Evolutionary conservation across 2,888 invertebrate species (phyloP).

Genomic region (Meloe dianella): DNA sequence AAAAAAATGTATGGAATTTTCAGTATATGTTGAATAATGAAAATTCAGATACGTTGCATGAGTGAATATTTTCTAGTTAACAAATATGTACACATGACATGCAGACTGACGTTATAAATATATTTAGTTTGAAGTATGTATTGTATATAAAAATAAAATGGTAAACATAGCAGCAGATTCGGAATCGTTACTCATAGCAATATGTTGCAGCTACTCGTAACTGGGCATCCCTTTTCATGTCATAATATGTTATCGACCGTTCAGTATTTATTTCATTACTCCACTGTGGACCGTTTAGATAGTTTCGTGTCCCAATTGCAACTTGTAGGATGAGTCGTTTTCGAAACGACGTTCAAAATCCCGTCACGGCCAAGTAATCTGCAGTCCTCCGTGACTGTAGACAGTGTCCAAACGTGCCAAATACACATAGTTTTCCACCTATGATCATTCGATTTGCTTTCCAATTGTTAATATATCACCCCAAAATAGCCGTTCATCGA

Average conservation of each 20-base stretch:
- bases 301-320: not conserved
- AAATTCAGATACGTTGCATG: not conserved
- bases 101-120: not conserved
- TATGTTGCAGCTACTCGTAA: not conserved
- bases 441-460: conserved; percentile 18
- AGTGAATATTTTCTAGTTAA: not conserved
- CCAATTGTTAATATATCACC: conserved; percentile 16
- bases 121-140: not conserved
- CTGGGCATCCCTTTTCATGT: conserved; percentile 3
- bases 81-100: not conserved
- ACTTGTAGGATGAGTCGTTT: not conserved
- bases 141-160: not conserved
- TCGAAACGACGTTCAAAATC: conserved; percentile 41
- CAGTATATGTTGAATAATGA: not conserved
- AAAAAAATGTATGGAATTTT: too few species aligned
- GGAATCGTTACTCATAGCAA: not conserved
- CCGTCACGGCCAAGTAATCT: conserved; percentile 45
- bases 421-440: conserved; percentile 19
- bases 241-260: conserved; percentile 10
- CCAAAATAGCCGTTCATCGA: not conserved
- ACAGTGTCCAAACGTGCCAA: conserved; percentile 43
- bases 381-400: conserved; percentile 44
- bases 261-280: conserved; percentile 9
- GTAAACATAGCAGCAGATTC: not conserved
- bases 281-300: conserved; percentile 4